phyloP scores from a whole-genome alignment of 2,888 invertebrate genomes.

The Pantelozetes paolii region DNA sequence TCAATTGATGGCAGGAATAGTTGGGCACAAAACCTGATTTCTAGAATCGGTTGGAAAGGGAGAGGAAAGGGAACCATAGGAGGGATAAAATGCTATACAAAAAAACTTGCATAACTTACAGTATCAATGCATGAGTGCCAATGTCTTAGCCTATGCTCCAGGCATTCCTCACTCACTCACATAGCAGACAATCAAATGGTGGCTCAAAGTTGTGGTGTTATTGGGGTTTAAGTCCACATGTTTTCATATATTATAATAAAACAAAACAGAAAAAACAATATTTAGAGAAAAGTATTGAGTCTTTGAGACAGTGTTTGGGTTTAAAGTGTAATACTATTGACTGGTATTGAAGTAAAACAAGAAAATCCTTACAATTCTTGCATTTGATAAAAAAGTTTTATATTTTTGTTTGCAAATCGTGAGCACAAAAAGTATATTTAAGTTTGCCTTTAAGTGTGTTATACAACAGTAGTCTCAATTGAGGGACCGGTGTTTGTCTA shows the following conservation, averaged over 20 bases:
- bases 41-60: neutral
- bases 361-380: neutral
- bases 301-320: neutral
- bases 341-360: neutral
- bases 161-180: neutral
- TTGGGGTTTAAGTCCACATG: neutral
- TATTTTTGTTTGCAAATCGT: neutral
- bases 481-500: neutral
- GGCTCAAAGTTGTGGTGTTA: neutral
- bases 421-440: neutral
- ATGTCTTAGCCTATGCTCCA: neutral
- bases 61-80: neutral
- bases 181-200: too few species aligned
- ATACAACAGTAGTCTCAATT: neutral
- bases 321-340: too few species aligned
- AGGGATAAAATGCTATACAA: neutral
- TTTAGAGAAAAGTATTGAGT: neutral
- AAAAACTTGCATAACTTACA: neutral
- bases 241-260: neutral
- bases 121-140: too few species aligned
- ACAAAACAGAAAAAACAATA: neutral
- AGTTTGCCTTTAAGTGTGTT: neutral
- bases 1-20: neutral
- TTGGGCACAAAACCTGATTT: neutral
- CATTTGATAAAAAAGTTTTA: neutral